Conservation (phyloP, 2,888 invertebrate genomes). For the Cyclophora albipunctata region DNA sequence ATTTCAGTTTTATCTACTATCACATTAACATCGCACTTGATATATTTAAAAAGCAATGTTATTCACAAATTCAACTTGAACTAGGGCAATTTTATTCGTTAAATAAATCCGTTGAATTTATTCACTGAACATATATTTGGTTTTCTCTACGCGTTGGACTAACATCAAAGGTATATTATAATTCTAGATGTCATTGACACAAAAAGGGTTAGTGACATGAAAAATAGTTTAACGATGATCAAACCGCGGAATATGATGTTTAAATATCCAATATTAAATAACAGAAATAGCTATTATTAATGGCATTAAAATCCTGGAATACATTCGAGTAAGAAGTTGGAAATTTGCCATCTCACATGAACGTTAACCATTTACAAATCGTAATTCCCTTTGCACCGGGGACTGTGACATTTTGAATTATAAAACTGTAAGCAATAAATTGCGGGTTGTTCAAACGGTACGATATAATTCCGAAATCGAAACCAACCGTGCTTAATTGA, state of each 20-base stretch:
- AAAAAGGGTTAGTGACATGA: no score
- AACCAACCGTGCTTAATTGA: conserved; percentile 63
- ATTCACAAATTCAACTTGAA: no score
- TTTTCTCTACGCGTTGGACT: no score
- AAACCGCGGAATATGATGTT: no score
- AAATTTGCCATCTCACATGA: conserved; percentile 26
- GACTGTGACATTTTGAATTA: conserved; percentile 46
- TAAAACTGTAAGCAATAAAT: conserved; percentile 50
- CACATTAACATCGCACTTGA: neutral
- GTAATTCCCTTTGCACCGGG: conserved; percentile 34
- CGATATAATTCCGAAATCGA: conserved; percentile 51
- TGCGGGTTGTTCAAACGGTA: conserved; percentile 50
- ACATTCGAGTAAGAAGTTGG: conserved; percentile 16
- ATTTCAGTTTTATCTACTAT: conserved; percentile 14
- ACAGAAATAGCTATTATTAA: conserved; percentile 7
- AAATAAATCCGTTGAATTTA: no score
- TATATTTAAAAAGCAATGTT: neutral
- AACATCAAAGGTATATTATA: no score
- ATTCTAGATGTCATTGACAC: no score
- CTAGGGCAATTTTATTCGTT: no score
- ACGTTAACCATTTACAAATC: conserved; percentile 35
- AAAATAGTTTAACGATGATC: no score
- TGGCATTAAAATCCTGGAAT: conserved; percentile 19
- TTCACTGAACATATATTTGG: no score
- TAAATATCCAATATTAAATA: no score